Percentiles rank a stretch among this genome's conserved stretches.
Conservation (phyloP, 2,888 invertebrate species). For the Rhagophthalmus giganteus region DNA sequence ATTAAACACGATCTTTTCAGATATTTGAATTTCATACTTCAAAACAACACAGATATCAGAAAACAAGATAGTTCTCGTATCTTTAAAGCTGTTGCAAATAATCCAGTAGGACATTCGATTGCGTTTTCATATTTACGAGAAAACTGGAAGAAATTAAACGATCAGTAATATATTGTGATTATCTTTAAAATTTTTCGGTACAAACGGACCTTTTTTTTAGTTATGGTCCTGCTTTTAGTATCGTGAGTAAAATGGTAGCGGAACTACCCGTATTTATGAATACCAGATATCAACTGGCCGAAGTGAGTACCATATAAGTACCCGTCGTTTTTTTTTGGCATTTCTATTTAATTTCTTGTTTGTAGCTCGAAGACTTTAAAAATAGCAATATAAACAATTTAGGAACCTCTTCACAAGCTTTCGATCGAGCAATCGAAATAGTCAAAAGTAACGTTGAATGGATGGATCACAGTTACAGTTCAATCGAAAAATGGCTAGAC, state of each 20-base stretch:
- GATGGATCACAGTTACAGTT: constrained; percentile 60
- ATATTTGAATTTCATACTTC: constrained; percentile 43
- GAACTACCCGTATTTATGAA: constrained; percentile 60
- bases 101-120: constrained; percentile 62
- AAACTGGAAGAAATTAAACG: constrained; percentile 55
- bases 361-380: constrained; percentile 54
- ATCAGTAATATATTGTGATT: constrained; percentile 53
- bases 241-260: constrained; percentile 59
- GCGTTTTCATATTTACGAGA: constrained; percentile 63
- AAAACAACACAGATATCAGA: constrained; percentile 58
- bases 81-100: constrained; percentile 62
- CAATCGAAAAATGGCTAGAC: constrained; percentile 49
- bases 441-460: constrained; percentile 61
- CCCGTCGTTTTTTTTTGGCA: not conserved
- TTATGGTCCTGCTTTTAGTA: constrained; percentile 61
- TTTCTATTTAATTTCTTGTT: constrained; percentile 12
- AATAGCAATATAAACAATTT: constrained; percentile 52
- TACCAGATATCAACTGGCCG: constrained; percentile 53
- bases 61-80: constrained; percentile 65
- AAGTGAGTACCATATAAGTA: constrained; percentile 47
- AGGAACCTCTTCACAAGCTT: constrained; percentile 57
- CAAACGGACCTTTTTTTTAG: constrained; percentile 44
- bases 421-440: constrained; percentile 60
- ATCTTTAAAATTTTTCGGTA: not conserved
- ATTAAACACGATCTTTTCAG: too few relatives aligned